A percentile compares a stretch with the other conserved stretches of the same genome.
Conservation (phyloP, 2,113 vertebrate genomes). For the Bos indicus region DNA sequence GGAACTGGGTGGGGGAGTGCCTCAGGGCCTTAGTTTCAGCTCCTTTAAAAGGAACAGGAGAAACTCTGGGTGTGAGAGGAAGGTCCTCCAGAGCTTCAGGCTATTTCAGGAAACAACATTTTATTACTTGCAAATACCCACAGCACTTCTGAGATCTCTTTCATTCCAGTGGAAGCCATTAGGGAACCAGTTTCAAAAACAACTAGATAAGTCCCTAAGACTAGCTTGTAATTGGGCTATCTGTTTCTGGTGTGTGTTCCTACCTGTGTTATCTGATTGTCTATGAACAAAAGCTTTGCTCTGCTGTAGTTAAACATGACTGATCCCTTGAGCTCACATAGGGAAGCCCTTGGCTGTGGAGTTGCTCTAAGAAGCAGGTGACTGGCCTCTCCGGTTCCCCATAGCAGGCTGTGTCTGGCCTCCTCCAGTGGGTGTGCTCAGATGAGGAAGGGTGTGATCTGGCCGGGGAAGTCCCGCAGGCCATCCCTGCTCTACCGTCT, state of each 20-base stretch:
- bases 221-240: not conserved
- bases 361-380: not conserved
- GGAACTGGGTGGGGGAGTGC: not conserved
- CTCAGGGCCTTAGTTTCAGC: not conserved
- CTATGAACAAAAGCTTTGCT: not conserved
- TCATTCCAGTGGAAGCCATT: not conserved
- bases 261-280: not conserved
- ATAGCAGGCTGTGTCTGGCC: fast-evolving
- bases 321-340: not conserved
- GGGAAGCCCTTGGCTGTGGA: not conserved
- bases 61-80: not conserved
- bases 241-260: not conserved
- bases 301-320: not conserved
- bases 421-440: not conserved
- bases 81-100: not conserved
- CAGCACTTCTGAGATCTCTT: not conserved
- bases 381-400: not conserved
- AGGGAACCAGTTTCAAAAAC: not conserved
- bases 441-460: not conserved
- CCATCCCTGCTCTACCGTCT: not conserved
- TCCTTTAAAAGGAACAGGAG: not conserved
- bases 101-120: not conserved
- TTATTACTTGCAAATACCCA: not conserved
- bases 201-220: not conserved
- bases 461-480: not conserved